These are phyloP conservation scores for Tetragnatha versicolor DNA, from an alignment of 1,140 invertebrate species.

Conservation along the genomic window DNA sequence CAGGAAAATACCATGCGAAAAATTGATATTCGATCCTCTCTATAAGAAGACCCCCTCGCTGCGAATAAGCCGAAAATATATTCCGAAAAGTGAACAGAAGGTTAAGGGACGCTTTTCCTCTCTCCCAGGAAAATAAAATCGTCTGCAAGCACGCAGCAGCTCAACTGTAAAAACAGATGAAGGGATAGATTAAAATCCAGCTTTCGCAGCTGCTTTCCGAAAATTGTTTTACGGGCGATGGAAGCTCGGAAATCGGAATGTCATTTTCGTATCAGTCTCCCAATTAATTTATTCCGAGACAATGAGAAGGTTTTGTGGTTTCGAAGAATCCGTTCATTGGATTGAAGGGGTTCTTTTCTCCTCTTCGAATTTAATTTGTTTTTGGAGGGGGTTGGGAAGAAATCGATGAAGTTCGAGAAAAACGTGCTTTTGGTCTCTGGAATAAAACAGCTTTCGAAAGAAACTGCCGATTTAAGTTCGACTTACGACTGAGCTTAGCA, in stretches of 20 bases:
- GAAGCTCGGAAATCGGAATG: constrained; percentile 21
- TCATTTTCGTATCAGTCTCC: constrained; percentile 36
- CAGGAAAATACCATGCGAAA: no score
- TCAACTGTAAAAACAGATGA: background rate
- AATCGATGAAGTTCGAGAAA: no score
- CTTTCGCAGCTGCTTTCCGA: constrained; percentile 10
- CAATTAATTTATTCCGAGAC: constrained; percentile 36
- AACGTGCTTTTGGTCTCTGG: no score
- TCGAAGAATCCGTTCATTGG: constrained; percentile 10
- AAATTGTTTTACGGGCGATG: constrained; percentile 20
- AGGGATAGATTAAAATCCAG: constrained; percentile 17
- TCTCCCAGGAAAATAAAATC: background rate
- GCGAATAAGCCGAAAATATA: no score
- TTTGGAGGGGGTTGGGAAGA: no score
- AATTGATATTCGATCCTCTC: no score
- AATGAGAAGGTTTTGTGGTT: constrained; percentile 28
- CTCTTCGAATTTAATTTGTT: constrained; percentile 24
- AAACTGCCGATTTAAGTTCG: no score
- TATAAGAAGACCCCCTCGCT: no score
- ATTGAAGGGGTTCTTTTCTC: background rate
- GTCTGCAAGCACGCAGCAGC: background rate
- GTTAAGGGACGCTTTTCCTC: no score
- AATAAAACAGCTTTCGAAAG: no score
- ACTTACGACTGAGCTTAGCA: no score
- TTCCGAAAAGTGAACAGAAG: no score